Evolutionary conservation across 2,888 invertebrate genomes (phyloP), one percentile per base, ranked within the genome.

Genomic region (Amphimallon solstitiale): DNA sequence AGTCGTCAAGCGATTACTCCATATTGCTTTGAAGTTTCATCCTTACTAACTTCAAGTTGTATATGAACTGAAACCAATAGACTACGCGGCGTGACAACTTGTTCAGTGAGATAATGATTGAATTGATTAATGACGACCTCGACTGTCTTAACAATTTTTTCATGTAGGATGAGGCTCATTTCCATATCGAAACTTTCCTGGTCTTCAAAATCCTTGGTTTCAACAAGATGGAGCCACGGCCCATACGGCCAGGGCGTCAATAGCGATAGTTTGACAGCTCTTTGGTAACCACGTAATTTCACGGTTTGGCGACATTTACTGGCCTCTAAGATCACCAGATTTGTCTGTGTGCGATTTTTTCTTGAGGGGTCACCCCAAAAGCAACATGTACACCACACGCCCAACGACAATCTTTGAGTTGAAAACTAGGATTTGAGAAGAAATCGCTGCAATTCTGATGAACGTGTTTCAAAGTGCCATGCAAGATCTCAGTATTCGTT

Each of bases 221-320:
- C 14, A 17, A 48, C 73, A 68, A 62, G 69, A 70, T 70, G 68
- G 23, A 5, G 70, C 71, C 6, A 70, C 72, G n/a, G 61, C 23
- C 23, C 72, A 70, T 62, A 74, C 73, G 2, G 17, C 51, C 19
- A 2, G 19, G 17, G 19, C 10, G 21, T 9, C 19, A 46, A 19
- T 14, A 3, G 14, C 45, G 12, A 12, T n/a, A 7, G 40, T 40
- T n/a, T 5, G 40, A 40, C 12, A 40, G 12, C 40, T 40, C 12
- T 40, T 40, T 45, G 14, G 9, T 45, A 45, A 45, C 9, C 2
- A 45, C 23, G 23, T 23, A 23, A 23, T 23, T 23, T 23, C 23
- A 14, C 12, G 12, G 14, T 43, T 43, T 43, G 14, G 43, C 15
- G 14, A 43, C 14, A 19, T 46, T 19, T 9, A 46, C 5, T 46